Percentiles rank a stretch among this genome's conserved stretches.
These are phyloP conservation scores for Drosophila cyrtoloma DNA, from an alignment of 2,888 invertebrate species.

Conservation along the genomic window DNA sequence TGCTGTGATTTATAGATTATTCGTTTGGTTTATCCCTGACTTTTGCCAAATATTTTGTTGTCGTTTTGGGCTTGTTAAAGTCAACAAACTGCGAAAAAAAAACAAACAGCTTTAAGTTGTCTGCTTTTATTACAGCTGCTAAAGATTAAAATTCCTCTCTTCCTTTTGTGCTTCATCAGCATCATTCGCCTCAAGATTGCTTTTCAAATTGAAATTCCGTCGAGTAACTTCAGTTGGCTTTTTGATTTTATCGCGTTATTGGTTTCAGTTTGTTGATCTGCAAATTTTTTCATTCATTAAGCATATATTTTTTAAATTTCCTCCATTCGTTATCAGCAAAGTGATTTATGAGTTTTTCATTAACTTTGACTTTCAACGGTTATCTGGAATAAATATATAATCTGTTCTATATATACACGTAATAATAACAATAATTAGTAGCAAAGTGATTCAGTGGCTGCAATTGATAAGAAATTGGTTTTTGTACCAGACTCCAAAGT, in stretches of 20 bases:
- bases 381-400: neutral
- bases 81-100: constrained; percentile 17
- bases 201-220: constrained; percentile 15
- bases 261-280: constrained; percentile 16
- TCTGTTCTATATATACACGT: neutral
- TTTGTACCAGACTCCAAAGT: neutral
- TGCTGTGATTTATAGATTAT: constrained; percentile 37
- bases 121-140: constrained; percentile 13
- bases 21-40: constrained; percentile 12
- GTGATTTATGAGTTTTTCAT: constrained; percentile 3
- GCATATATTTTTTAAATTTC: neutral
- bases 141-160: constrained; percentile 7
- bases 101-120: neutral
- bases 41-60: constrained; percentile 10
- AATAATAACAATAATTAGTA: neutral
- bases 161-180: constrained; percentile 27
- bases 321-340: constrained; percentile 1
- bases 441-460: neutral
- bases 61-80: constrained; percentile 17
- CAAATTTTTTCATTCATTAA: neutral
- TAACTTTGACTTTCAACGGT: neutral
- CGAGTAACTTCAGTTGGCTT: neutral
- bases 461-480: neutral
- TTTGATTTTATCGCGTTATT: constrained; percentile 5
- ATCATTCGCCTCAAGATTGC: constrained; percentile 8